phyloP scores from a whole-genome alignment of 2,113 vertebrate genomes.

The Takifugu flavidus region DNA sequence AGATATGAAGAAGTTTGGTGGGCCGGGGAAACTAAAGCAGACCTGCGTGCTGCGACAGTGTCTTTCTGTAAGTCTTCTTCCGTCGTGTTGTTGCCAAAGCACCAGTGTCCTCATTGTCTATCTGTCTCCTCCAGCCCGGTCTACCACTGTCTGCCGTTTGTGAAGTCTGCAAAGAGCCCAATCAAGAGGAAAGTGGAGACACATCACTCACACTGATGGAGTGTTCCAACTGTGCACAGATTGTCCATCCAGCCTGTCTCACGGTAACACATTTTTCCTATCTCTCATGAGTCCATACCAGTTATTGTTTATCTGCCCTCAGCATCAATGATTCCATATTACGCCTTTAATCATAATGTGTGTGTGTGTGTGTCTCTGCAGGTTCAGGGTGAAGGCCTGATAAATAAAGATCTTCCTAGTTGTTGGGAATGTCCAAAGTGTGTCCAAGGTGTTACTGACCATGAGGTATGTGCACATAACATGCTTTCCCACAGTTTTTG shows the following conservation, averaged over 20 bases:
- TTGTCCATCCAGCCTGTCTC: constrained; percentile 90
- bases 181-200: constrained; percentile 86
- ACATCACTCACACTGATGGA: constrained; percentile 91
- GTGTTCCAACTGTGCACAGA: constrained; percentile 93
- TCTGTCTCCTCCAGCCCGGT: constrained; percentile 78
- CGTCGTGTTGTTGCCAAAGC: background rate
- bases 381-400: constrained; percentile 89
- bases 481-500: constrained; percentile 1
- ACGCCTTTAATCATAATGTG: background rate
- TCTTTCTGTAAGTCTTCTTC: constrained; percentile 79
- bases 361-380: constrained; percentile 43
- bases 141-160: constrained; percentile 94
- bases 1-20: constrained; percentile 96
- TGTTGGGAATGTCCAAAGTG: constrained; percentile 98
- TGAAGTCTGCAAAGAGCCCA: constrained; percentile 92
- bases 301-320: background rate
- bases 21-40: constrained; percentile 92
- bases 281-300: background rate
- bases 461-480: constrained; percentile 67
- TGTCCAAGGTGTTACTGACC: constrained; percentile 81
- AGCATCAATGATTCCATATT: background rate
- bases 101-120: background rate
- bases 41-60: constrained; percentile 91
- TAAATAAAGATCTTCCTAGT: constrained; percentile 94
- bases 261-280: constrained; percentile 69